These are phyloP conservation scores for Drosophila guanche DNA, from an alignment of 1,140 invertebrate species.

Conservation along the genomic window DNA sequence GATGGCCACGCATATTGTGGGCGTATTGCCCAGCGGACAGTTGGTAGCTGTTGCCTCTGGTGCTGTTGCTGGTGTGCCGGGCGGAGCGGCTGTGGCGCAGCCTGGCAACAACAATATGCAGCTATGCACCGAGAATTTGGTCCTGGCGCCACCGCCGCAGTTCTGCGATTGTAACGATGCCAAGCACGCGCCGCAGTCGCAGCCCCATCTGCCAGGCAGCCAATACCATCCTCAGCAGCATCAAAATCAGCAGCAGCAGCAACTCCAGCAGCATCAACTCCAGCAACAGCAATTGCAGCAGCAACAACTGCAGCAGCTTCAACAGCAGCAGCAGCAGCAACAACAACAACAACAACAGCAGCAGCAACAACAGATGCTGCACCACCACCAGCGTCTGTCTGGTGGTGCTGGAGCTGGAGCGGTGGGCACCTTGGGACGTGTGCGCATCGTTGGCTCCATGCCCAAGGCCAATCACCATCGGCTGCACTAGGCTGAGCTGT, in stretches of 20 bases:
- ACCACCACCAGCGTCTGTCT: conserved; percentile 80
- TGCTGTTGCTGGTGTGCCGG: conserved; percentile 56
- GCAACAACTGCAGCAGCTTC: conserved; percentile 57
- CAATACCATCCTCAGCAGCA: conserved; percentile 51
- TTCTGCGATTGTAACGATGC: conserved; percentile 85
- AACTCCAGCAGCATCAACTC: conserved; percentile 54
- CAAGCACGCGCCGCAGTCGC: conserved; percentile 77
- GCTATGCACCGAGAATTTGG: conserved; percentile 85
- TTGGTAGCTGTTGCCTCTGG: conserved; percentile 69
- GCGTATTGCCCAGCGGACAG: conserved; percentile 70
- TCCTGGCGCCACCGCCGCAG: conserved; percentile 91
- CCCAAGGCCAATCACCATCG: conserved; percentile 86
- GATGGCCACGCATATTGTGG: conserved; percentile 69
- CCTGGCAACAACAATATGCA: conserved; percentile 75
- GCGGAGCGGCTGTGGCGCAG: conserved; percentile 60
- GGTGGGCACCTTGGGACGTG: conserved; percentile 85
- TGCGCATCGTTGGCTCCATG: conserved; percentile 91
- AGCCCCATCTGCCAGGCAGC: conserved; percentile 61
- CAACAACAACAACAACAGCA: conserved; percentile 60
- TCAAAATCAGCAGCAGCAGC: conserved; percentile 51
- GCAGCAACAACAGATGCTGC: conserved; percentile 65
- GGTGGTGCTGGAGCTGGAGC: conserved; percentile 81
- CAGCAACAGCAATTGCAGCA: conserved; percentile 63
- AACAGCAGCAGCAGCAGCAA: conserved; percentile 84
- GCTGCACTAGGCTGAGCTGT: conserved; percentile 56